phyloP scores from a whole-genome alignment of 2,113 vertebrate species.

The Megaceryle torquata region DNA sequence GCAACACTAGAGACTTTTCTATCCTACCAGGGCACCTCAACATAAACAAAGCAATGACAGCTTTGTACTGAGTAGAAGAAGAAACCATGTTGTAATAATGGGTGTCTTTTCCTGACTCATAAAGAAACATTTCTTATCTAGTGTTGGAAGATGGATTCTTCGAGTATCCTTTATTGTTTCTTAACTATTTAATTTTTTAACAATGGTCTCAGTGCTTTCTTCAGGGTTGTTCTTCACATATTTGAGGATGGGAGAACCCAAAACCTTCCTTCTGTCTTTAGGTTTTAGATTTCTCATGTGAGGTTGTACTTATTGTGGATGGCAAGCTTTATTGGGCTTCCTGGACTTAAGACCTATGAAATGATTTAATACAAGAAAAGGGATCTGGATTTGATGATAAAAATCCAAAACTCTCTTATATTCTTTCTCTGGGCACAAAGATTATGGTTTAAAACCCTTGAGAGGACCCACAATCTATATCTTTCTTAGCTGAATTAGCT shows the following conservation, averaged over 20 bases:
- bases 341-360: neutral
- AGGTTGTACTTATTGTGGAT: neutral
- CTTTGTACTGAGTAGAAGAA: neutral
- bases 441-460: neutral
- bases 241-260: neutral
- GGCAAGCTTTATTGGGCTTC: neutral
- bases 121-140: neutral
- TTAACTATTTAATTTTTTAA: neutral
- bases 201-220: neutral
- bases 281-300: neutral
- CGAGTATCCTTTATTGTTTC: neutral
- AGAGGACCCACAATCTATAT: neutral
- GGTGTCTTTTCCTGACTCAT: neutral
- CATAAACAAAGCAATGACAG: neutral
- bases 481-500: neutral
- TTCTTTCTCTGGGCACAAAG: neutral
- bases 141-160: neutral
- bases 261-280: neutral
- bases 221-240: neutral
- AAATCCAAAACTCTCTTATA: neutral
- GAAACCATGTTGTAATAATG: neutral
- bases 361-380: neutral
- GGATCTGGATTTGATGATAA: neutral
- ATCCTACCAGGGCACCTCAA: neutral
- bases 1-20: neutral